Evolutionary conservation across 1,140 invertebrate species (phyloP), one percentile per base, ranked within the genome.

Genomic region (Phymorhynchus buccinoides): DNA sequence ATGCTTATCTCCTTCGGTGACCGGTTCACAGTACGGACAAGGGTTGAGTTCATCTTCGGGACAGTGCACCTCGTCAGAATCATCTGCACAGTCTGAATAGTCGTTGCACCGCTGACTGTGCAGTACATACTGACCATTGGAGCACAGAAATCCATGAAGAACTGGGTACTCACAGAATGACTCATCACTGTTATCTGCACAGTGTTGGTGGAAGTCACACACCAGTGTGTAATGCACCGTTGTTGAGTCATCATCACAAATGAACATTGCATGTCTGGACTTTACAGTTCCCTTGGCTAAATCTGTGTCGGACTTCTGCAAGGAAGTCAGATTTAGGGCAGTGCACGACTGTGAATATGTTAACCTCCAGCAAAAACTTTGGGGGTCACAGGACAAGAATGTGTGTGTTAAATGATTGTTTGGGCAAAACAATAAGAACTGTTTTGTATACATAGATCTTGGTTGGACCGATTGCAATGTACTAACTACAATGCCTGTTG

Each of bases 131-230:
- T 80, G 79, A 44, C 30, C 48, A 32, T 56, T 62, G 6, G 7
- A 44, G 79, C 48, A 62, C 48, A 44, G n/a, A 44, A 56, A 80
- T 6, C 52, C 48, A 3, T 56, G 7, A 62, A 27, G 44, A 18
- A 22, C 0, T 37, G 42, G 4, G 48, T 80, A 52, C 18, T 52
- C 27, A 39, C 79, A 80, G 52, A 56, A 80, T 3, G 30, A 32
- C 30, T 80, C 79, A 32, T 80, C 79, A 32, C 39, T 48, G 7
- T 32, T 42, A 16, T 80, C 79, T 42, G 27, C 14, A 35, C 79
- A 80, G 44, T 80, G n/a, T 35, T 56, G 22, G 30, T 42, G 39
- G 79, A 80, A 80, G 44, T 80, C 79, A 80, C 79, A 80, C 44
- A 80, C 44, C 79, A 80, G 48, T 30, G 44, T 80, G 44, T 80